Evolutionary conservation across 2,113 vertebrate genomes (phyloP).

Genomic region (Oceanodroma tethys): DNA sequence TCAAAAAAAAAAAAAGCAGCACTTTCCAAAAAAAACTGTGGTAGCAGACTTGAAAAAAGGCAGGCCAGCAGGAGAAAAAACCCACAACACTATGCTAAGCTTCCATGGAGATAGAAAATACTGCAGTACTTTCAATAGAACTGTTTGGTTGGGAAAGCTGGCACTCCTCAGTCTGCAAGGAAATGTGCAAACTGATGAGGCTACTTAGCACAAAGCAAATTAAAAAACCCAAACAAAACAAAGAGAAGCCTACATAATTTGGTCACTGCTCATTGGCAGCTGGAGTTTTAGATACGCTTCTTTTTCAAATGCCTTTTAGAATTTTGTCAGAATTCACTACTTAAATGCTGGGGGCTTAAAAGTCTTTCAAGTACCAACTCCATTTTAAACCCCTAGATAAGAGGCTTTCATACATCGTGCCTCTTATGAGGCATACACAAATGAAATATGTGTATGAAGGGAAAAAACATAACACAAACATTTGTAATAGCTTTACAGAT

Average conservation of each 20-base stretch:
- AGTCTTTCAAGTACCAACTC: not conserved
- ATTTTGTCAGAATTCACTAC: not conserved
- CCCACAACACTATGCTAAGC: not conserved
- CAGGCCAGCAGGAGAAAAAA: not conserved
- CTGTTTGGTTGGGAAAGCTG: conserved; percentile 8
- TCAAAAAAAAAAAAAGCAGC: not conserved
- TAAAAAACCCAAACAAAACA: not conserved
- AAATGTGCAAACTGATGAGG: conserved; percentile 4
- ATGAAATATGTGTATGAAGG: not conserved
- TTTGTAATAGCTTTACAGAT: not conserved
- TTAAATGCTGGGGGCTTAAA: not conserved
- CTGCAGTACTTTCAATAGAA: conserved; percentile 7
- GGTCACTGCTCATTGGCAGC: not conserved
- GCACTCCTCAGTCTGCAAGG: conserved; percentile 11
- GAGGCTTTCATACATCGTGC: not conserved
- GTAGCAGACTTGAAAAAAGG: not conserved
- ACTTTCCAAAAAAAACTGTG: not conserved
- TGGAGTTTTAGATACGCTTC: not conserved
- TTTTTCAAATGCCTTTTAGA: not conserved
- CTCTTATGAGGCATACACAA: no score
- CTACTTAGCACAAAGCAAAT: not conserved
- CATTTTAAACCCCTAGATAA: not conserved
- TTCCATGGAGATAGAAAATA: conserved; percentile 61
- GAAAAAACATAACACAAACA: not conserved
- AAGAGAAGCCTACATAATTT: not conserved